Evolutionary conservation across 2,888 invertebrate genomes (phyloP).

Genomic region (Caenorhabditis parvicauda): DNA sequence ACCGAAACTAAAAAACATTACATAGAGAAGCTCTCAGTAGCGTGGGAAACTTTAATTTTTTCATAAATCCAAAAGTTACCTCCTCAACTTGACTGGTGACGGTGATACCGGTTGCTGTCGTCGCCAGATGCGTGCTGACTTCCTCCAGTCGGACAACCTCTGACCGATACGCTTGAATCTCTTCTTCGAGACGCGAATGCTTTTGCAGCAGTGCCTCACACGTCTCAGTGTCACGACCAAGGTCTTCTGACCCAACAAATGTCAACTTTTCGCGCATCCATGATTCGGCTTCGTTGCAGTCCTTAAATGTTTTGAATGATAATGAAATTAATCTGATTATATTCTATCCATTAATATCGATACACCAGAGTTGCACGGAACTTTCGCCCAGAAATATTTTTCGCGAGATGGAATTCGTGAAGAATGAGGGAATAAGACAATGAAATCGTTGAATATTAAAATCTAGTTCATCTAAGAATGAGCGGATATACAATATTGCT

Average conservation of each 20-base stretch:
- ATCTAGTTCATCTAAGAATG: no score
- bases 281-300: conserved; percentile 94
- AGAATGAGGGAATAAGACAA: no score
- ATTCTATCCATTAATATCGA: conserved; percentile 8
- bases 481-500: no score
- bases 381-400: no score
- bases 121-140: conserved; percentile 61
- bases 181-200: conserved; percentile 65
- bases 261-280: conserved; percentile 95
- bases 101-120: conserved; percentile 54
- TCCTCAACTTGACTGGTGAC: conserved; percentile 24
- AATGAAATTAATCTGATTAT: no score
- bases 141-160: conserved; percentile 60
- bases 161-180: conserved; percentile 54
- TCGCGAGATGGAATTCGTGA: conserved; percentile 1
- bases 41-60: no score
- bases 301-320: no score
- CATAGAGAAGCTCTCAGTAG: no score
- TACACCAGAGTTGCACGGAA: not conserved
- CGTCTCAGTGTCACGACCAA: conserved; percentile 71
- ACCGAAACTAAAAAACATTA: no score
- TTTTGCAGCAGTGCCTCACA: conserved; percentile 53
- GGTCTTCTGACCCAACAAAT: conserved; percentile 82
- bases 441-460: no score
- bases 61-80: no score